Percentiles rank a stretch among this genome's conserved stretches.
These are phyloP conservation scores for Drosophila anomalata DNA, from an alignment of 2,888 invertebrate species.

Conservation along the genomic window DNA sequence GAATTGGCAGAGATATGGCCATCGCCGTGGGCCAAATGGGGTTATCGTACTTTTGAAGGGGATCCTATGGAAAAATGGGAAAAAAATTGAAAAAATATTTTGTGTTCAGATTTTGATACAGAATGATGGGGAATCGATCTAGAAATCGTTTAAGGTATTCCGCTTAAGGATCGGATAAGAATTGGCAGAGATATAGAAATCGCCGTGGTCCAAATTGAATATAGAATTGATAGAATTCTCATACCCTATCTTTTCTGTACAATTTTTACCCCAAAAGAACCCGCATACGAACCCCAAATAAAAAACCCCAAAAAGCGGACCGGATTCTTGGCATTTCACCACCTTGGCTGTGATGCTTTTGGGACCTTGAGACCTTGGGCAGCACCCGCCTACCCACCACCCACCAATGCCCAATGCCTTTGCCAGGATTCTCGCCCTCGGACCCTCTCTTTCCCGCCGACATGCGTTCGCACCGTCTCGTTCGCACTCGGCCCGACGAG, in stretches of 20 bases:
- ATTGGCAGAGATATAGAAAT: too few species aligned
- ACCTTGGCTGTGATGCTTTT: neutral
- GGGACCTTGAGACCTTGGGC: slow-evolving; percentile 13
- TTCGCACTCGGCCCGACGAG: slow-evolving; percentile 50
- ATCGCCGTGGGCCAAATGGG: too few species aligned
- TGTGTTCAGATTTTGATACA: too few species aligned
- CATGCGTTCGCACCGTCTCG: slow-evolving; percentile 33
- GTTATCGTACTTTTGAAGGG: too few species aligned
- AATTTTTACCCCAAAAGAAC: neutral
- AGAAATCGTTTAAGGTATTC: too few species aligned
- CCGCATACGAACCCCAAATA: slow-evolving; percentile 3
- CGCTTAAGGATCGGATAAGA: too few species aligned
- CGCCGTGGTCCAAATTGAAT: too few species aligned
- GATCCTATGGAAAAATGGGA: too few species aligned
- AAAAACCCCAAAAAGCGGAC: slow-evolving; percentile 16
- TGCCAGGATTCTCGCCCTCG: slow-evolving; percentile 18
- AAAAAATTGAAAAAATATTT: too few species aligned
- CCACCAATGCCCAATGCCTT: slow-evolving; percentile 26
- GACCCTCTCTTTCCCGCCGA: slow-evolving; percentile 12
- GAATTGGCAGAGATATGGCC: too few species aligned
- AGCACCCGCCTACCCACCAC: slow-evolving; percentile 16
- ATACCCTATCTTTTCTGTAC: neutral
- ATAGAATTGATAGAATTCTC: too few species aligned
- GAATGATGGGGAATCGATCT: too few species aligned
- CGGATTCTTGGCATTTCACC: slow-evolving; percentile 39